Evolutionary conservation across 2,888 invertebrate genomes (phyloP), one percentile per base, ranked within the genome.

Genomic region (Malacosoma neustria): DNA sequence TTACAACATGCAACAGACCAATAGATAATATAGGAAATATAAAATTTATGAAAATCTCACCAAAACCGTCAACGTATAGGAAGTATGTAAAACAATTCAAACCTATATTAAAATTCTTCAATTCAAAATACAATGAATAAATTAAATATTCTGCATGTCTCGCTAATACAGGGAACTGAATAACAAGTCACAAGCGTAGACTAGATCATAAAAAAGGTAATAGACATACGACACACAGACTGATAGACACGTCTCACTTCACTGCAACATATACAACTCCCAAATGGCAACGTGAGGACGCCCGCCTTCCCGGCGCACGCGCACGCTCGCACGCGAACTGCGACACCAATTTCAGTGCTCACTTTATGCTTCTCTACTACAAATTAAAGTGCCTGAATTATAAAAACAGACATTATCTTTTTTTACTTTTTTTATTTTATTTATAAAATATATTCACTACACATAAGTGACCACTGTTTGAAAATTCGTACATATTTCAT

Each of bases 151-250:
- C 42, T 51, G 43, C 49, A 52, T 45, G 53, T 50, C 58, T 57
- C 45, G 59, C 46, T 49, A 48, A 52, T 47, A 57, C 48, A 53
- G 53, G 46, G 57, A 57, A 61, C 61, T 58, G 66, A 67, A 67
- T 55, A 68, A 70, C 62, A 67, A 72, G 65, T 69, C 56, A 64
- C 59, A 59, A 68, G 70, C 63, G 60, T 60, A 81, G 81, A 81
- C 79, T 81, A 81, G 80, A 76, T 64, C 45, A 68, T 56, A 61
- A 70, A 72, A 65, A 61, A 66, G n/a, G 61, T 61, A 58, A 54
- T 64, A 64, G 69, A 70, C 60, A 59, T 61, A 54, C 61, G 69
- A 66, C 64, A 57, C 55, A 59, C 53, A 41, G 48, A 59, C 53
- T 40, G 48, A 41, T 48, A 65, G 61, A 63, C 48, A 58, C 54